These are phyloP conservation scores for Falco cherrug DNA, from an alignment of 2,797 vertebrate species.

Conservation along the genomic window DNA sequence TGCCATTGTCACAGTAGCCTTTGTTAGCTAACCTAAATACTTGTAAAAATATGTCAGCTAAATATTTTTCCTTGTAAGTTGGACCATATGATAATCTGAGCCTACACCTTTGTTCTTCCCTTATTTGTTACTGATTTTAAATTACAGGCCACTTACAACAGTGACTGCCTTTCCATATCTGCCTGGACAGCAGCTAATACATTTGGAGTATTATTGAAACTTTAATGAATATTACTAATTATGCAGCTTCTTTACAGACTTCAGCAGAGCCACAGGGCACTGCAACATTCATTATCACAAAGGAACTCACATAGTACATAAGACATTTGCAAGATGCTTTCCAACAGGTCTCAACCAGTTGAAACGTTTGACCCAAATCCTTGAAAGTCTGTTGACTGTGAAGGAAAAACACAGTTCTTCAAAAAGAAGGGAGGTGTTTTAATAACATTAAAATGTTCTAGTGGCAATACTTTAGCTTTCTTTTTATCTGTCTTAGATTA, in stretches of 20 bases:
- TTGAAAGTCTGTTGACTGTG: neutral
- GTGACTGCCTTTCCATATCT: neutral
- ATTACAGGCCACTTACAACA: neutral
- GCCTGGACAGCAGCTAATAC: neutral
- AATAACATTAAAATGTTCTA: neutral
- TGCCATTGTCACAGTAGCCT: neutral
- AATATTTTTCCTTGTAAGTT: neutral
- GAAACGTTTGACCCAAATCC: neutral
- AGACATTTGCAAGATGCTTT: neutral
- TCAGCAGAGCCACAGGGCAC: neutral
- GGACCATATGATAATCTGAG: neutral
- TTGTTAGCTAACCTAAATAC: neutral
- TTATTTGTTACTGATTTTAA: neutral
- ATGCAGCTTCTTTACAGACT: neutral
- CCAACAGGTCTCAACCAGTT: neutral
- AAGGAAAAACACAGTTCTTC: neutral
- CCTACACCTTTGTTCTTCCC: neutral
- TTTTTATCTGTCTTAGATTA: conserved; percentile 3
- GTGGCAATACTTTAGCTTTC: neutral
- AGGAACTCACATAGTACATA: neutral
- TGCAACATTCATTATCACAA: neutral
- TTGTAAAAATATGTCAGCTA: neutral
- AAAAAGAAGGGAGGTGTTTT: neutral
- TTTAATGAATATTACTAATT: neutral
- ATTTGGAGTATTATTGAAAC: neutral